Evolutionary conservation across 2,797 vertebrate genomes (phyloP).

Genomic region (Liasis olivaceus): DNA sequence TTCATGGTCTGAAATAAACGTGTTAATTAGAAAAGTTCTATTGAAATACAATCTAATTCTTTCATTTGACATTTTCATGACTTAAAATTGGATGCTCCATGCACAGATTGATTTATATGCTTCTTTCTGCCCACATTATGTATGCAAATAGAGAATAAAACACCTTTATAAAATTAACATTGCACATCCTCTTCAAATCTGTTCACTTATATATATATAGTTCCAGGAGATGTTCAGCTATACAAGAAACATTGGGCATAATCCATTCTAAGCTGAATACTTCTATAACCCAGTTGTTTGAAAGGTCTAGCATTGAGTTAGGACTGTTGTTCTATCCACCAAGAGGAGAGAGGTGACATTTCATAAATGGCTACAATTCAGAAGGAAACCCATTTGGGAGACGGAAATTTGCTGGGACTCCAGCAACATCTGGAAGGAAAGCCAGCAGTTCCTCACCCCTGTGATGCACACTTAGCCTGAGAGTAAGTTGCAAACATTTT

Average conservation of each 20-base stretch:
- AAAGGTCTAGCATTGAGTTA: not conserved
- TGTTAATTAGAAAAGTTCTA: constrained; percentile 1
- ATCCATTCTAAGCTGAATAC: not conserved
- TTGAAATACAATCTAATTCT: not conserved
- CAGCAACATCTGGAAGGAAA: not conserved
- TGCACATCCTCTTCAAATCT: constrained; percentile 30
- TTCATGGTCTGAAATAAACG: not conserved
- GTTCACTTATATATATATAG: constrained; percentile 2
- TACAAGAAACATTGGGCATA: constrained; percentile 26
- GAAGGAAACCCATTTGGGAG: not conserved
- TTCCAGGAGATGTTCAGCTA: not conserved
- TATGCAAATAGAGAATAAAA: not conserved
- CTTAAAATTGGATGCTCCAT: not conserved
- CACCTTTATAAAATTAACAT: constrained; percentile 22
- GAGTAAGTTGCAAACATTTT: not conserved
- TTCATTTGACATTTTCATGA: constrained; percentile 16
- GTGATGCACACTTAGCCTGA: not conserved
- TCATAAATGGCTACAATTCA: not conserved
- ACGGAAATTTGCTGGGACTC: not conserved
- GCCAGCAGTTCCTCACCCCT: not conserved
- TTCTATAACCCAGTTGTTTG: not conserved
- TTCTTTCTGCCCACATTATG: constrained; percentile 23
- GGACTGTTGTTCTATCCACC: not conserved
- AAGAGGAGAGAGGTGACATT: not conserved
- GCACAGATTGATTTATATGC: not conserved